phyloP scores from a whole-genome alignment of 1,140 invertebrate genomes.

The Temnothorax curvispinosus region DNA sequence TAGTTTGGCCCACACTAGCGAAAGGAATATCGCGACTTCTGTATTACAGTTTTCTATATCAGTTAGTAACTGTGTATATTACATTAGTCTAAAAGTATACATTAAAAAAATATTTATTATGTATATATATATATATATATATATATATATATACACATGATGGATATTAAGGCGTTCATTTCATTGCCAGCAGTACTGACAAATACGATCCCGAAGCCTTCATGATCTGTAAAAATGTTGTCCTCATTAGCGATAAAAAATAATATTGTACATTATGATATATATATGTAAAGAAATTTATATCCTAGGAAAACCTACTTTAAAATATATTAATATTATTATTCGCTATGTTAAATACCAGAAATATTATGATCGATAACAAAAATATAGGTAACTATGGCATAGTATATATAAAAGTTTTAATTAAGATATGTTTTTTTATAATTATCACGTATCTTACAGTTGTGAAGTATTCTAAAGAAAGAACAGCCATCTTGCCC shows the following conservation, averaged over 20 bases:
- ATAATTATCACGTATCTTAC: conserved; percentile 34
- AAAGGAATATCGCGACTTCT: no score
- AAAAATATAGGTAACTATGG: background rate
- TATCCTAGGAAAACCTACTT: background rate
- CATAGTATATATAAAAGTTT: background rate
- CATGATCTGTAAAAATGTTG: conserved; percentile 60
- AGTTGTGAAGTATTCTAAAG: conserved; percentile 61
- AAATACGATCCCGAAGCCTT: conserved; percentile 67
- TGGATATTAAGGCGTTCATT: background rate
- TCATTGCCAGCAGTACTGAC: conserved; percentile 63
- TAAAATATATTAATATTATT: background rate
- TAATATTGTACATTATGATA: background rate
- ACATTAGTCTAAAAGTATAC: no score
- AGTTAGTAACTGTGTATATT: no score
- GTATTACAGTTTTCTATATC: no score
- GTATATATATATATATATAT: no score
- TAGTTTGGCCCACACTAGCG: no score
- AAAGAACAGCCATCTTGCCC: conserved; percentile 60
- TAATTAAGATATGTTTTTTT: background rate
- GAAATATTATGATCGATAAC: background rate
- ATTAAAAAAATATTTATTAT: no score
- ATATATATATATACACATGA: no score
- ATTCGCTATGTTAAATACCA: background rate
- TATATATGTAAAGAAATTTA: background rate
- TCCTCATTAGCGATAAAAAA: background rate